A percentile compares a stretch with the other conserved stretches of the same genome.
phyloP scores from a whole-genome alignment of 92 coral and sea anemone species.

The Parazoanthus darwini region DNA sequence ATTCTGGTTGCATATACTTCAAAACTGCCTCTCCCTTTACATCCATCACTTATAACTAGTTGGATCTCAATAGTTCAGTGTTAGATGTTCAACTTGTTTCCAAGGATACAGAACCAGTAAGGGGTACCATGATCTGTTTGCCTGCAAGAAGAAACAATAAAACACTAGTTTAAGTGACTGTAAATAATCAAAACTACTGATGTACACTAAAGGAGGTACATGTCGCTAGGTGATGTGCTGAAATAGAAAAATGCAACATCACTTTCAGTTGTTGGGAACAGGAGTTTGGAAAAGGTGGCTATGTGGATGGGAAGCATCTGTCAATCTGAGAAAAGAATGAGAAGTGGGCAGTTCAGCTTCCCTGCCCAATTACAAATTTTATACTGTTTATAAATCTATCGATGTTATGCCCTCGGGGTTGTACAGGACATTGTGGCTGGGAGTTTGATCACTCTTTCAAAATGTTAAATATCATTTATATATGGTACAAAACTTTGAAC shows the following conservation, averaged over 20 bases:
- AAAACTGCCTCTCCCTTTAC: too few species aligned
- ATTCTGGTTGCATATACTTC: too few species aligned
- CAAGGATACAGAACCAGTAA: slow-evolving; percentile 97
- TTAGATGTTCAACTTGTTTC: not conserved
- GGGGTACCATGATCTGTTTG: slow-evolving; percentile 86
- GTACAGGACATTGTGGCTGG: not conserved
- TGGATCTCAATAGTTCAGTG: not conserved
- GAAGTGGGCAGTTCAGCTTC: not conserved
- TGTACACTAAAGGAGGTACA: too few species aligned
- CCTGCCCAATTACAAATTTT: not conserved
- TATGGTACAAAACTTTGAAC: too few species aligned
- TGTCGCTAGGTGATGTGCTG: too few species aligned
- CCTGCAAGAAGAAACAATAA: slow-evolving; percentile 53
- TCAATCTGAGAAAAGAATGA: not conserved
- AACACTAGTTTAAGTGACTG: too few species aligned
- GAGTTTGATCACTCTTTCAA: not conserved
- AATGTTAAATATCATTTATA: too few species aligned
- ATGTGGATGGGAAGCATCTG: not conserved
- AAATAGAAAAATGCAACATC: too few species aligned
- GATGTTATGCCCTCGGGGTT: too few species aligned
- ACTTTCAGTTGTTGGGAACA: not conserved
- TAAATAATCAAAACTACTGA: not conserved
- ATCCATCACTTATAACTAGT: too few species aligned
- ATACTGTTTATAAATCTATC: too few species aligned
- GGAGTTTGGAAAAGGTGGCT: not conserved